Base-by-base conservation (phyloP, 2,113 vertebrate species). In the Xenopus laevis region DNA sequence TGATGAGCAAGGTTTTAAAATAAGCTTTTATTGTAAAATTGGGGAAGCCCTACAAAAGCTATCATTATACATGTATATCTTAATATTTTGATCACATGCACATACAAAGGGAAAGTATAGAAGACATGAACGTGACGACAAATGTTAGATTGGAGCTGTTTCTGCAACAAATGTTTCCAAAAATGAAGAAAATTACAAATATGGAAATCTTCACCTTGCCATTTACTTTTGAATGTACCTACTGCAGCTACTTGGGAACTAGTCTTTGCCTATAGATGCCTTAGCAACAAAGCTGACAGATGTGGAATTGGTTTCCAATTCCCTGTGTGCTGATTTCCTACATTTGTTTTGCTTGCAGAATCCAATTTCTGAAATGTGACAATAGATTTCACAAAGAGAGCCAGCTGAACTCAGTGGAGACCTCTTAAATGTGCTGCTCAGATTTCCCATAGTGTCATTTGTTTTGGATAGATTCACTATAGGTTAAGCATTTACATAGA, bases 271-370 rank as follows among this genome's bases (percentile, higher is more conserved):
- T 77, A 77, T 68, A 68, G 70, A 77, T 60, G 64, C 74, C 65
- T 77, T 70, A 64, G 74, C 66, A 77, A 64, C 18, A 78, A 79
- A 71, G 85, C 82, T 82, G 80, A 79, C 70, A 81, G 78, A 77
- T 69, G 81, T 81, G 78, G 85, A 86, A 86, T 72, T 71, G 64
- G 45, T 84, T 85, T 87, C 84, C 83, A 85, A 87, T 87, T 83
- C 81, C 87, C 86, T 85, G 81, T 85, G 68, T 79, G 62, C 52
- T 53, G 72, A 18, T 82, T 80, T 81, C 77, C 78, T 80, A 67
- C 78, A 81, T 84, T 87, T 85, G 82, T 85, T 89, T 74, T 83
- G 71, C 78, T 86, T 82, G 82, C 65, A 82, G 84, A 84, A 83
- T 77, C 76, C 71, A 80, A 73, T 86, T 88, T 86, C 83, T 76